A percentile compares a stretch with the other conserved stretches of the same genome.
phyloP scores from a whole-genome alignment of 1,140 invertebrate genomes.

The Nautilus pompilius region DNA sequence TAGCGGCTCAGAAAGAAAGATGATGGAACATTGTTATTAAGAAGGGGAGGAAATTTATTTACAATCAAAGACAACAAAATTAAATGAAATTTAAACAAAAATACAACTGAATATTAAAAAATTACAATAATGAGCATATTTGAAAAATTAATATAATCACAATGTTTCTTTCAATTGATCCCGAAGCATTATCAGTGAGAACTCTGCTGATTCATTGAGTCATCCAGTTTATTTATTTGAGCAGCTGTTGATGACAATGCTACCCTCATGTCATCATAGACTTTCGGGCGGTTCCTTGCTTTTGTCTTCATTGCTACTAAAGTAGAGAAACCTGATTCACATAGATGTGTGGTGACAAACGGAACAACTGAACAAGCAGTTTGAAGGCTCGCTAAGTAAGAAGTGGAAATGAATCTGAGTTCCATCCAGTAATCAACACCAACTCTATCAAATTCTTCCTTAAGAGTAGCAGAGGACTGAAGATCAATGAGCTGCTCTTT shows the following conservation, averaged over 20 bases:
- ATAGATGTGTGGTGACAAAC: not conserved
- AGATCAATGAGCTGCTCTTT: not conserved
- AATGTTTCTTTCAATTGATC: too few relatives aligned
- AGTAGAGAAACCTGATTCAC: not conserved
- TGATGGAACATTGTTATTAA: too few relatives aligned
- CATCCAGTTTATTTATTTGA: not conserved
- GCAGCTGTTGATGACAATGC: not conserved
- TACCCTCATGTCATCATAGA: not conserved
- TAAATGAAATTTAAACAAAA: too few relatives aligned
- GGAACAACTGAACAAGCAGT: not conserved
- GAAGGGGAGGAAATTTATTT: too few relatives aligned
- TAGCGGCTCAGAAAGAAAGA: too few relatives aligned
- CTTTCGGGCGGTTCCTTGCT: not conserved
- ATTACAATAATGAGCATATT: too few relatives aligned
- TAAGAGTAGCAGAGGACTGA: not conserved
- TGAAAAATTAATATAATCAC: too few relatives aligned
- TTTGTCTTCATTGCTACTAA: not conserved
- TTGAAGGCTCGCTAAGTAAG: not conserved
- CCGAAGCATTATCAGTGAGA: not conserved
- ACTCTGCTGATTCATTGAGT: not conserved
- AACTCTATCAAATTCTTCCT: not conserved
- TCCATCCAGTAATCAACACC: not conserved
- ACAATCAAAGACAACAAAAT: too few relatives aligned
- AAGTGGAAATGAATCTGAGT: not conserved
- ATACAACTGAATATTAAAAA: too few relatives aligned